phyloP scores from a whole-genome alignment of 2,113 vertebrate genomes.

The Steatornis caripensis region DNA sequence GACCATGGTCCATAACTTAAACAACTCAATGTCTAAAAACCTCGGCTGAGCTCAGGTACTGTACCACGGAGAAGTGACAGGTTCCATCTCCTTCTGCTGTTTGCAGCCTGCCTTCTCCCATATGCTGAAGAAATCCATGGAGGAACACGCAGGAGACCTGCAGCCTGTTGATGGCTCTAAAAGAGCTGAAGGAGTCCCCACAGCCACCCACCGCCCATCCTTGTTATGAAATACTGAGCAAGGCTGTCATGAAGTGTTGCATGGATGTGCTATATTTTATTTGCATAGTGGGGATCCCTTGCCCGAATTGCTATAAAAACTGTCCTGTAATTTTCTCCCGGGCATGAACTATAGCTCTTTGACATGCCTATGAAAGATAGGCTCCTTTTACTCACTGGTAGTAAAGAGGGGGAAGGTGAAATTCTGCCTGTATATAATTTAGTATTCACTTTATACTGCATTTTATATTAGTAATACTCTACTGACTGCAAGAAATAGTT shows the following conservation, averaged over 20 bases:
- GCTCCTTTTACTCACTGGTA: neutral
- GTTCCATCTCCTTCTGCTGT: neutral
- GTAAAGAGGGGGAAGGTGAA: neutral
- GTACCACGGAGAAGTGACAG: neutral
- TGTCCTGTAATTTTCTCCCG: neutral
- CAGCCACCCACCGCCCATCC: neutral
- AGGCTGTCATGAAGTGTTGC: neutral
- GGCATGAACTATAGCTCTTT: neutral
- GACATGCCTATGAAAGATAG: neutral
- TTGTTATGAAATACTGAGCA: neutral
- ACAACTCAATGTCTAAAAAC: neutral
- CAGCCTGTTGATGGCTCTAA: neutral
- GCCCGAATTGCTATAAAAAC: neutral
- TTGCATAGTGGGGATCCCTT: neutral
- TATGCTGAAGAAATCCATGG: neutral
- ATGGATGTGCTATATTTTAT: neutral
- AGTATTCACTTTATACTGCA: neutral
- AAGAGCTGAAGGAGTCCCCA: neutral
- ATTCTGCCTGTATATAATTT: neutral
- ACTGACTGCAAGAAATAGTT: neutral
- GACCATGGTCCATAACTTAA: fast-evolving
- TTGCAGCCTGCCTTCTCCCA: neutral
- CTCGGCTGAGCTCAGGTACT: neutral
- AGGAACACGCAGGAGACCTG: neutral
- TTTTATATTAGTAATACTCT: neutral